Evolutionary conservation across 2,888 invertebrate species (phyloP).

Genomic region (Apotomis betuletana): DNA sequence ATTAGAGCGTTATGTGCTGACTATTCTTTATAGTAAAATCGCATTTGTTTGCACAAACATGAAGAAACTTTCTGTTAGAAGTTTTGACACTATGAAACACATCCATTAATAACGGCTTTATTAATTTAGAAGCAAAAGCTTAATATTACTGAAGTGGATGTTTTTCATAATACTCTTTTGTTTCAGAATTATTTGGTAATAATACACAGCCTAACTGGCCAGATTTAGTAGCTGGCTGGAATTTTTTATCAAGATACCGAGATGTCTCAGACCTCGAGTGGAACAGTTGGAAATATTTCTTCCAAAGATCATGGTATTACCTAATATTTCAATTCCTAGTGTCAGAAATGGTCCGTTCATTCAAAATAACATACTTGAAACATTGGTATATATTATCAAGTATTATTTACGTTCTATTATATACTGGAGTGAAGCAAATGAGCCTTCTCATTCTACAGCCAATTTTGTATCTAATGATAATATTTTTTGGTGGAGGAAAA

Average conservation of each 20-base stretch:
- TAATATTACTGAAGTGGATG: no score
- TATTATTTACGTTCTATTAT: constrained; percentile 69
- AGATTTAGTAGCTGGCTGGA: constrained; percentile 85
- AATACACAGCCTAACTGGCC: constrained; percentile 54
- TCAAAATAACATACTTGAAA: constrained; percentile 63
- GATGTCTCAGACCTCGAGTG: constrained; percentile 89
- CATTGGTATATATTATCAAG: constrained; percentile 83
- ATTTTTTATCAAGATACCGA: constrained; percentile 78
- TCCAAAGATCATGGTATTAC: constrained; percentile 81
- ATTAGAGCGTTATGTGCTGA: neutral
- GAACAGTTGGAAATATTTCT: constrained; percentile 84
- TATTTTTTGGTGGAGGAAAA: constrained; percentile 76
- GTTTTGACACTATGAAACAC: neutral
- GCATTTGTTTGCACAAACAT: neutral
- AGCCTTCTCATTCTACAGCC: constrained; percentile 83
- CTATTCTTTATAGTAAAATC: neutral
- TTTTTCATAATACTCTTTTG: constrained; percentile 17
- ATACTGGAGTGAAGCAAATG: constrained; percentile 78
- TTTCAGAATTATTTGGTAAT: constrained; percentile 66
- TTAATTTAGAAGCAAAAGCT: no score
- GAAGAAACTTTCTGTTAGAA: neutral
- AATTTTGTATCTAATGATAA: constrained; percentile 73
- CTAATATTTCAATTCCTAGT: constrained; percentile 80
- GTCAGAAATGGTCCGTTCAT: constrained; percentile 77
- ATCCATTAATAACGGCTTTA: neutral